Base-by-base conservation (phyloP, 2,888 invertebrate genomes). In the Carpatolechia fugitivella region DNA sequence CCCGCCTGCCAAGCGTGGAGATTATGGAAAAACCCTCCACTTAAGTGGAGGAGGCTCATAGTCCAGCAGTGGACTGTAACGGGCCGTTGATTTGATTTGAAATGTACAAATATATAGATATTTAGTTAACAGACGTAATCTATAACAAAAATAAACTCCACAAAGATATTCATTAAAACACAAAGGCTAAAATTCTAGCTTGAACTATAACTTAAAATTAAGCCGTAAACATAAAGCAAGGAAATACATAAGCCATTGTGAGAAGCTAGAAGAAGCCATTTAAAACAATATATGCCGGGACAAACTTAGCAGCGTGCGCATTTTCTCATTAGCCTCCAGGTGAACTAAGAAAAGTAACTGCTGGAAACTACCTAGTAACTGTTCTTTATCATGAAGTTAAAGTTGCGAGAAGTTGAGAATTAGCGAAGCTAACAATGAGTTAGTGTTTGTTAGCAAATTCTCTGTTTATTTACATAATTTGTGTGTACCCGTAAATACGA, bases 321-420 rank as follows among this genome's bases (percentile, higher is more conserved):
- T 80, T 82, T 85, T 80, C 83, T 85, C 85, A 84, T 86, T 86
- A 82, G 72, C 67, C 69, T 61, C 59, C 58, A 65, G 64, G 74
- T 74, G 38, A 1, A 16, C 7, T 8, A n/a, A n/a, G n/a, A n/a
- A n/a, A n/a, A n/a, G n/a, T n/a, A n/a, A n/a, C n/a, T n/a, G n/a
- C n/a, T n/a, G 6, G 24, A 6, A 24, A 24, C 24, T 3, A 24
- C 24, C 24, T 24, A 74, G 71, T 70, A 67, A 57, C 68, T 59
- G 67, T 64, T 70, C 70, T 73, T 74, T 73, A 72, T 61, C 60
- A 59, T 55, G 56, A 44, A 58, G 53, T 59, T 61, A 57, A 46
- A 59, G 55, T 58, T 51, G 52, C 58, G 56, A 51, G 40, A 49
- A 50, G 46, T 11, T 57, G 24, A 24, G 44, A 30, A 30, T 52